Evolutionary conservation across 1,140 invertebrate genomes (phyloP).

Genomic region (Nasonia giraulti): DNA sequence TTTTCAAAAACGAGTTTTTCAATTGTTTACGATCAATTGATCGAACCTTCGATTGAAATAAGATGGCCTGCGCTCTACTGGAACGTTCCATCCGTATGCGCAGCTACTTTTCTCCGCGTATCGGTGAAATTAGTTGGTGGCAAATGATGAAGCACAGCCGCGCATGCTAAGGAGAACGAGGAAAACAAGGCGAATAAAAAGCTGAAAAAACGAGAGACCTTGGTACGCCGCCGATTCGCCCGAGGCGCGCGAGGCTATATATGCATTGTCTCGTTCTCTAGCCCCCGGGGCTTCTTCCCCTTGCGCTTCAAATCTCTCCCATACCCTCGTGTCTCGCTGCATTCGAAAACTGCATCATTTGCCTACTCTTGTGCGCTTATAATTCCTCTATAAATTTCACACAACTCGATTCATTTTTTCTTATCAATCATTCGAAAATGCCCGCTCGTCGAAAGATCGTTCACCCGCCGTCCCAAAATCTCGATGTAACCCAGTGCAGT

Average conservation of each 20-base stretch:
- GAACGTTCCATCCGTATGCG: too few relatives aligned
- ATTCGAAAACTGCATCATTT: neutral
- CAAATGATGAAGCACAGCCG: neutral
- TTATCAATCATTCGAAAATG: too few relatives aligned
- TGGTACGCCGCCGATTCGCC: constrained; percentile 60
- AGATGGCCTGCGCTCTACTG: too few relatives aligned
- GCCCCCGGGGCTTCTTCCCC: constrained; percentile 53
- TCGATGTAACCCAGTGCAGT: too few relatives aligned
- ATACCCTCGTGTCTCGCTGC: too few relatives aligned
- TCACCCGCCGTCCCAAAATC: too few relatives aligned
- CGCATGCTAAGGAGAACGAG: neutral
- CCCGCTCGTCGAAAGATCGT: too few relatives aligned
- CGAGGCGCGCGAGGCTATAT: constrained; percentile 54
- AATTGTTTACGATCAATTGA: too few relatives aligned
- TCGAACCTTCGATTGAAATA: too few relatives aligned
- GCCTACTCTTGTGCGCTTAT: neutral
- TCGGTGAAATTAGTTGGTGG: neutral
- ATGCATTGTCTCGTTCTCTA: constrained; percentile 66
- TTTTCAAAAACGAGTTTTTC: too few relatives aligned
- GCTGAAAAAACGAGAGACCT: constrained; percentile 54
- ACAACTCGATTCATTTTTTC: too few relatives aligned
- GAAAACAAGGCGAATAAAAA: constrained; percentile 34
- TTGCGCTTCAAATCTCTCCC: neutral
- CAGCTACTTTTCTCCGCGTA: too few relatives aligned
- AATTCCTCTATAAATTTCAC: neutral